phyloP scores from a whole-genome alignment of 2,797 vertebrate species.

The Lemur catta region DNA sequence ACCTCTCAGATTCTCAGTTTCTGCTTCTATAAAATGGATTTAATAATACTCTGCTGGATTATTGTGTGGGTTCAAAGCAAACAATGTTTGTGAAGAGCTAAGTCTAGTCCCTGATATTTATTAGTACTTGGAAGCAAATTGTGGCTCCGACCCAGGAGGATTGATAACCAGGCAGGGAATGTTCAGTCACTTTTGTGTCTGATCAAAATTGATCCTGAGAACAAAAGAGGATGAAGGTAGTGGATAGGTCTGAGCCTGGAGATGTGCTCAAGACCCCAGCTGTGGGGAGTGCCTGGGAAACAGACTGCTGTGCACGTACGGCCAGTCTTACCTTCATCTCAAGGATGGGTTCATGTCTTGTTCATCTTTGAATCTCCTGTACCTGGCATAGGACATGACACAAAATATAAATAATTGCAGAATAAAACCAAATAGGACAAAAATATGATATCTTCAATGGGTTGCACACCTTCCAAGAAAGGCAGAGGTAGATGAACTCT shows the following conservation, averaged over 20 bases:
- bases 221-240: neutral
- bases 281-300: neutral
- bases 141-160: neutral
- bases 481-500: neutral
- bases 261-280: neutral
- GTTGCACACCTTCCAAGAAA: neutral
- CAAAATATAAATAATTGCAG: neutral
- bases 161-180: neutral
- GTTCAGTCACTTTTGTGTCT: neutral
- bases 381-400: neutral
- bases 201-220: neutral
- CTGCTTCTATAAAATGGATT: neutral
- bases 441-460: neutral
- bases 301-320: neutral
- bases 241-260: neutral
- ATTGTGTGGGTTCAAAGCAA: neutral
- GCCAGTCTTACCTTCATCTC: neutral
- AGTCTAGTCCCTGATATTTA: neutral
- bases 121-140: neutral
- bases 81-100: neutral
- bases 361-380: neutral
- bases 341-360: neutral
- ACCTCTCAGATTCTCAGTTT: slow-evolving; percentile 14
- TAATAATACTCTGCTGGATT: neutral
- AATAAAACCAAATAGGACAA: neutral